These are phyloP conservation scores for Mobula birostris DNA, from an alignment of 2,113 vertebrate species.

Conservation along the genomic window DNA sequence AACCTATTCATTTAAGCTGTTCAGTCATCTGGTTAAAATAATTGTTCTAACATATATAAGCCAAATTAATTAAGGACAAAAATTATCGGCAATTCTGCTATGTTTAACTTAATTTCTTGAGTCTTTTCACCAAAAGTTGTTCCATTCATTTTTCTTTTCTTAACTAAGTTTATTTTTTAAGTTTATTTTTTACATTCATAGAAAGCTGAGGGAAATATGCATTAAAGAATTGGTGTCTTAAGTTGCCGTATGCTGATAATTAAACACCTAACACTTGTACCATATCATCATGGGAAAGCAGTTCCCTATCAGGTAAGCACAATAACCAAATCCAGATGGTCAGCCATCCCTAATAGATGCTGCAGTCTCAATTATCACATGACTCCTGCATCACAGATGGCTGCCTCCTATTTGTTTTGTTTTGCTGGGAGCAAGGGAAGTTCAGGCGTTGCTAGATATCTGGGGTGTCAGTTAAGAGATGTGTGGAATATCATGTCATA, in stretches of 20 bases:
- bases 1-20: not conserved
- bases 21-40: not conserved
- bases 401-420: too few species aligned
- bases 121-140: not conserved
- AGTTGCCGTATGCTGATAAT: not conserved
- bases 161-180: not conserved
- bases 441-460: not conserved
- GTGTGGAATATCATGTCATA: not conserved
- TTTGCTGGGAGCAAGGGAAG: not conserved
- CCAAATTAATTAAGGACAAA: not conserved
- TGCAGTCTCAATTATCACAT: constrained; percentile 3
- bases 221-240: not conserved
- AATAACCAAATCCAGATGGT: constrained; percentile 10
- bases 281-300: not conserved
- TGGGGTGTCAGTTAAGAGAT: not conserved
- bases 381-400: not conserved
- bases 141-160: not conserved
- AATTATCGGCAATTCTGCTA: not conserved
- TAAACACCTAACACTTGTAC: not conserved
- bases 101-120: not conserved
- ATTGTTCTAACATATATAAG: not conserved
- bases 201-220: not conserved
- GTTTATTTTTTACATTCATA: not conserved
- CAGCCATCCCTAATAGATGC: not conserved
- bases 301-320: not conserved